Percentiles rank a stretch among this genome's conserved stretches.
Evolutionary conservation across 1,140 invertebrate species (phyloP).

Genomic region (Listronotus bonariensis): DNA sequence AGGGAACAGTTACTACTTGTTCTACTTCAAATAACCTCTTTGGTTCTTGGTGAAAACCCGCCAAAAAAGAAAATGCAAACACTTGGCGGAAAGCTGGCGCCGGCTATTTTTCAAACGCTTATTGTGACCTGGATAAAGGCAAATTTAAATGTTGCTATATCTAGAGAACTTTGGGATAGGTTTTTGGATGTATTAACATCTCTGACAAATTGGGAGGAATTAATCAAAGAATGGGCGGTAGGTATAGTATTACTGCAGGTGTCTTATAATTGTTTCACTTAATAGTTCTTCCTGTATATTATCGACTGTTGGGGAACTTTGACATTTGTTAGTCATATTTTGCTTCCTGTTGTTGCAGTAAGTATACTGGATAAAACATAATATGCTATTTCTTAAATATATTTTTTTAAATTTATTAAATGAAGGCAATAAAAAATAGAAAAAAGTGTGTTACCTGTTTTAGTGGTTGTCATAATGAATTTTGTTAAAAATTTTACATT

Average conservation of each 20-base stretch:
- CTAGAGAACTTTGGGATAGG: constrained; percentile 92
- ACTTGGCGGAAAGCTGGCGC: constrained; percentile 82
- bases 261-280: background rate
- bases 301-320: no score
- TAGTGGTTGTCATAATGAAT: no score
- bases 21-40: constrained; percentile 89
- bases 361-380: no score
- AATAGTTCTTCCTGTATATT: no score
- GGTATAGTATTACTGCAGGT: constrained; percentile 54
- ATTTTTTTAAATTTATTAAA: no score
- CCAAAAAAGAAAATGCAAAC: constrained; percentile 76
- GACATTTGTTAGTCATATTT: no score
- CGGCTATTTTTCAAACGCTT: constrained; percentile 92
- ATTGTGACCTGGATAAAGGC: constrained; percentile 99
- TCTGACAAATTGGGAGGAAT: constrained; percentile 91
- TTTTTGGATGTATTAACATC: constrained; percentile 87
- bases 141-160: constrained; percentile 85
- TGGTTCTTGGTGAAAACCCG: constrained; percentile 79
- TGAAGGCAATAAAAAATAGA: no score
- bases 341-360: no score
- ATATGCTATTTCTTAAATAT: no score
- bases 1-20: constrained; percentile 88
- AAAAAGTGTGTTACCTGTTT: no score
- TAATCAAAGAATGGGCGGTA: constrained; percentile 95
- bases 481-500: no score